Conservation (phyloP, 2,797 vertebrate genomes). For the Microhierax caerulescens region DNA sequence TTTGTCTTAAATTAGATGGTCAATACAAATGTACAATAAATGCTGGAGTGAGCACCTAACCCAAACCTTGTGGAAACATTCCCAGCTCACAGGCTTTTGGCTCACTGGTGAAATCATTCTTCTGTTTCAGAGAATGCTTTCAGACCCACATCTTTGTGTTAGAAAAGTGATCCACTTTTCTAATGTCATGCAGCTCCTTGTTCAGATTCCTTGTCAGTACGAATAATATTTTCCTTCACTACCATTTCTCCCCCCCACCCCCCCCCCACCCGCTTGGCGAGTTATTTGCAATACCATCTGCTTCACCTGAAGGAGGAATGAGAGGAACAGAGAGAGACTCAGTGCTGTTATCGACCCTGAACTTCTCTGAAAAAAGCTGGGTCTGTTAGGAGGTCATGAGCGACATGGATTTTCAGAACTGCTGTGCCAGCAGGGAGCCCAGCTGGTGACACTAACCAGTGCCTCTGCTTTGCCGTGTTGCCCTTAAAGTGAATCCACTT, state of each 20-base stretch:
- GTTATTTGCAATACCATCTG: slow-evolving; percentile 19
- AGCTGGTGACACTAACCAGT: not conserved
- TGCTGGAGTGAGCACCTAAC: not conserved
- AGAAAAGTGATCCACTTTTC: not conserved
- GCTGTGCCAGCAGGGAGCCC: not conserved
- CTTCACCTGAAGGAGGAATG: slow-evolving; percentile 36
- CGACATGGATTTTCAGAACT: not conserved
- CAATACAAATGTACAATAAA: not conserved
- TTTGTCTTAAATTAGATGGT: slow-evolving; percentile 2
- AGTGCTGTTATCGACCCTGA: not conserved
- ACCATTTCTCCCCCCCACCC: not conserved
- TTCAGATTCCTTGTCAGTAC: not conserved
- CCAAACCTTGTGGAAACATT: not conserved
- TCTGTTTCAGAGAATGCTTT: not conserved
- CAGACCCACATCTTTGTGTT: not conserved
- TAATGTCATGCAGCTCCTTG: not conserved
- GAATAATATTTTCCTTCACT: not conserved
- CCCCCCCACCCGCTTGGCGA: not conserved
- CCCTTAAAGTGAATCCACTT: not conserved
- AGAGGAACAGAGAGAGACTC: not conserved
- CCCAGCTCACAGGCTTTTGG: not conserved
- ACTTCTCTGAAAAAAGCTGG: not conserved
- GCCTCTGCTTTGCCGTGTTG: not conserved
- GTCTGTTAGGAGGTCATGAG: not conserved
- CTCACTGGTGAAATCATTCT: not conserved